A percentile compares a stretch with the other conserved stretches of the same genome.
Evolutionary conservation across 2,113 vertebrate species (phyloP).

Genomic region (Pseudolaguvia tuberculata): DNA sequence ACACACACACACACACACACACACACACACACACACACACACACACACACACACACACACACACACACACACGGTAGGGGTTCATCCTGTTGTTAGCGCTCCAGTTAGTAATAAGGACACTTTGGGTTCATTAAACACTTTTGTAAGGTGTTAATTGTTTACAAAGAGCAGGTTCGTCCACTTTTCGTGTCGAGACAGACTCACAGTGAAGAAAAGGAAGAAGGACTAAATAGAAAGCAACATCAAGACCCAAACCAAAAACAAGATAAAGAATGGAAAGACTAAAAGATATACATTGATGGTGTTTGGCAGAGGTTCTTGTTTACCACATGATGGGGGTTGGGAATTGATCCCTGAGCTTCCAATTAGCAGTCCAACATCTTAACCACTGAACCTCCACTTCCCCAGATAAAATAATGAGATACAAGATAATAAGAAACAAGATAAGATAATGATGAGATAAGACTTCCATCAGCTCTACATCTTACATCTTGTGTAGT

Average conservation of each 20-base stretch:
- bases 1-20: too few relatives aligned
- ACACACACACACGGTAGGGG: neutral
- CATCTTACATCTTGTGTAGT: neutral
- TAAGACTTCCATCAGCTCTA: neutral
- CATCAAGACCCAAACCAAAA: too few relatives aligned
- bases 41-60: too few relatives aligned
- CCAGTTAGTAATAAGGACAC: neutral
- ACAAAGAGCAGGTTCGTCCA: neutral
- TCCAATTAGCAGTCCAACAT: too few relatives aligned
- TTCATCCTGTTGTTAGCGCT: neutral
- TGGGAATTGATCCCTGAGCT: too few relatives aligned
- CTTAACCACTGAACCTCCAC: too few relatives aligned
- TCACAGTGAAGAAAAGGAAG: neutral
- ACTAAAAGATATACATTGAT: too few relatives aligned
- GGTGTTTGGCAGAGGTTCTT: too few relatives aligned
- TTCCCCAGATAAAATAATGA: neutral
- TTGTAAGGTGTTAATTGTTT: neutral
- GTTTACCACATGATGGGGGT: too few relatives aligned
- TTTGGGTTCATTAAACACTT: constrained; percentile 3
- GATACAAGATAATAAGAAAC: neutral
- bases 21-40: too few relatives aligned
- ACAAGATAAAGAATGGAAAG: too few relatives aligned
- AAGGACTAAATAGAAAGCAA: neutral
- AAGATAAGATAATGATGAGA: too few relatives aligned
- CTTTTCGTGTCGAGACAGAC: neutral